These are phyloP conservation scores for Apocheima hispidaria DNA, from an alignment of 2,888 invertebrate species.

Conservation along the genomic window DNA sequence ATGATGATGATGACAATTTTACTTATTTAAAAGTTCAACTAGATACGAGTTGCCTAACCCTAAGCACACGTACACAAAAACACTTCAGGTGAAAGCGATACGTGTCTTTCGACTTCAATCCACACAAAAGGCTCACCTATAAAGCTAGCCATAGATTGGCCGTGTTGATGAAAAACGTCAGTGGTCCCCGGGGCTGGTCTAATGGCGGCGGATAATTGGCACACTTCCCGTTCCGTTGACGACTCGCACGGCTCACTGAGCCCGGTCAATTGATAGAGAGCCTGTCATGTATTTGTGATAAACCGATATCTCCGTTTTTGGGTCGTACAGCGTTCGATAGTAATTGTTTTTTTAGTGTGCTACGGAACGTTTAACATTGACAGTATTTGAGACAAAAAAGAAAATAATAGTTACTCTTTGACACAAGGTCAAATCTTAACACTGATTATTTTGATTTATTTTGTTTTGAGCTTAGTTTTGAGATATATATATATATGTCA, in stretches of 20 bases:
- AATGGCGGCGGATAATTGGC: slow-evolving; percentile 63
- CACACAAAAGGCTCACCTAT: slow-evolving; percentile 21
- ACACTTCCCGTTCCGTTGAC: slow-evolving; percentile 60
- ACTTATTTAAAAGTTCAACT: not conserved
- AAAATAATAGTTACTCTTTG: not conserved
- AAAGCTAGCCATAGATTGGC: slow-evolving; percentile 26
- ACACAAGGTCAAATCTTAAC: slow-evolving; percentile 1
- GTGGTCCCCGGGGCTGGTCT: slow-evolving; percentile 52
- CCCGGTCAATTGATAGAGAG: slow-evolving; percentile 52
- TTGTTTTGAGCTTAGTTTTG: not conserved
- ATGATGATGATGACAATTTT: too few relatives aligned
- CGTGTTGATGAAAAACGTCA: slow-evolving; percentile 51
- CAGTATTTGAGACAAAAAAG: slow-evolving; percentile 13
- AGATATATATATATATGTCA: too few relatives aligned
- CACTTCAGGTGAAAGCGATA: not conserved
- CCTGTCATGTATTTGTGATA: slow-evolving; percentile 48
- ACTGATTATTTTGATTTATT: not conserved
- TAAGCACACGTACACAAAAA: slow-evolving; percentile 5
- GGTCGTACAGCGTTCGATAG: slow-evolving; percentile 17
- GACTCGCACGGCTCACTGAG: slow-evolving; percentile 54
- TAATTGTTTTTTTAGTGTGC: slow-evolving; percentile 31
- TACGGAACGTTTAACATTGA: slow-evolving; percentile 15
- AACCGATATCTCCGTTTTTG: slow-evolving; percentile 36
- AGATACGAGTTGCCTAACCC: not conserved
- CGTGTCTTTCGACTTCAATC: slow-evolving; percentile 21